Base-by-base conservation (phyloP, 1,140 invertebrate species). In the Capitella teleta region DNA sequence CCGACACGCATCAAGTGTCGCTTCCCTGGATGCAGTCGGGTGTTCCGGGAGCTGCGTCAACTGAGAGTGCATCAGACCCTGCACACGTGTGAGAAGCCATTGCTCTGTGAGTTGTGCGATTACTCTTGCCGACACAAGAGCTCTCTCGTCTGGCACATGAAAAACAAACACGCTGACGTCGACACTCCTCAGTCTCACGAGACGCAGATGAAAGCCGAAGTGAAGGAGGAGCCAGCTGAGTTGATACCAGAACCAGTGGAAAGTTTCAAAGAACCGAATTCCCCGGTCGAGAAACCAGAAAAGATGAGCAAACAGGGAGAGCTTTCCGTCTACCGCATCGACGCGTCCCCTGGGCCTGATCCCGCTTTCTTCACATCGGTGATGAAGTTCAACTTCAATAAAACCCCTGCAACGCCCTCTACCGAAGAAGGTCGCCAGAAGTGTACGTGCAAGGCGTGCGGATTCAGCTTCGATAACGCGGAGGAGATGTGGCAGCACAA, bases 131-230 rank as follows among this genome's bases (percentile, higher is more conserved):
- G 38, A 10, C 41, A 43, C 32, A 19, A 41, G 8, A 43, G 38
- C 28, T 51, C 49, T 24, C 42, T 51, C 38, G 44, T 43, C 40
- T 51, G 49, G 49, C 49, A 51, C 18, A 51, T 51, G 49, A 51
- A 51, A 41, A 43, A 28, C 41, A 51, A 51, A 28, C 49, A 51
- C 10, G 37, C 38, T 19, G 16, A 43, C 16, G 38, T 51, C n/a
- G 49, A 51, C 16, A 2, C 38, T 21, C 38, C 38, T 21, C 4
- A 14, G 2, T 10, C n/a, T 16, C 8, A 40, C 10, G 6, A 40
- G 2, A 6, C 19, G 19, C 21, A 21, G 38, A n/a, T 24, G 2
- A 40, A 40, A 14, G 4, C 14, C 25, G 38, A 40, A 19, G 38
- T 14, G 8, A 40, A 40, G 38, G 38, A 40, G 38, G 16, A 21